Evolutionary conservation across 1,140 invertebrate genomes (phyloP).

Genomic region (Sycophaga agraensis): DNA sequence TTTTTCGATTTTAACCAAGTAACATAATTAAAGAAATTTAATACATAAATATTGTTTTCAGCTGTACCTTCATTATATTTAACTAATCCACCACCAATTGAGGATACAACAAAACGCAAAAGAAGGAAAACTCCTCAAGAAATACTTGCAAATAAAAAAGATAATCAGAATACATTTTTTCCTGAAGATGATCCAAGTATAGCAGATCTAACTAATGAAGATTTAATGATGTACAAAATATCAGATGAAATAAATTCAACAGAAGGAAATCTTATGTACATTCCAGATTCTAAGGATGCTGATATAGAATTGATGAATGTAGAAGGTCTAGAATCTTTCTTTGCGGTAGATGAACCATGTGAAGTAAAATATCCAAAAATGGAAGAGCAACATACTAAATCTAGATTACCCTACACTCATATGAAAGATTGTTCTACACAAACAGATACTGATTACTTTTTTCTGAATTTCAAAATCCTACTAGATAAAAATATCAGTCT

Average conservation of each 20-base stretch:
- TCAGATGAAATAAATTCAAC: neutral
- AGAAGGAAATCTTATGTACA: neutral
- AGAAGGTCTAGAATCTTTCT: neutral
- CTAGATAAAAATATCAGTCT: conserved; percentile 15
- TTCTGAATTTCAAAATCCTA: conserved; percentile 16
- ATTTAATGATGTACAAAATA: neutral
- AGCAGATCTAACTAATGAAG: neutral
- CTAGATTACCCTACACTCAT: neutral
- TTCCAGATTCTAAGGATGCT: neutral
- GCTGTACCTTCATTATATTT: conserved; percentile 22
- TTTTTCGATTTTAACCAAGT: neutral
- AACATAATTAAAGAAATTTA: neutral
- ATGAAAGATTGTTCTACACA: conserved; percentile 12
- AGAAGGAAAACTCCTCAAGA: too few relatives aligned
- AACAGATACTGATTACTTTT: conserved; percentile 23
- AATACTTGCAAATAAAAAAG: neutral
- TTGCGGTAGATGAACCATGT: neutral
- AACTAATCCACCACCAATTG: conserved; percentile 1
- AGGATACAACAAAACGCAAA: neutral
- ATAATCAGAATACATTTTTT: conserved; percentile 1
- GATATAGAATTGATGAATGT: neutral
- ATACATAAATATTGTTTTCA: neutral
- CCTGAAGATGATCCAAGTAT: neutral
- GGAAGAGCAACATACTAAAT: neutral
- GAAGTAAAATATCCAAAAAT: neutral